A percentile compares a stretch with the other conserved stretches of the same genome.
These are phyloP conservation scores for Ifrita kowaldi DNA, from an alignment of 2,113 vertebrate genomes.

Conservation along the genomic window DNA sequence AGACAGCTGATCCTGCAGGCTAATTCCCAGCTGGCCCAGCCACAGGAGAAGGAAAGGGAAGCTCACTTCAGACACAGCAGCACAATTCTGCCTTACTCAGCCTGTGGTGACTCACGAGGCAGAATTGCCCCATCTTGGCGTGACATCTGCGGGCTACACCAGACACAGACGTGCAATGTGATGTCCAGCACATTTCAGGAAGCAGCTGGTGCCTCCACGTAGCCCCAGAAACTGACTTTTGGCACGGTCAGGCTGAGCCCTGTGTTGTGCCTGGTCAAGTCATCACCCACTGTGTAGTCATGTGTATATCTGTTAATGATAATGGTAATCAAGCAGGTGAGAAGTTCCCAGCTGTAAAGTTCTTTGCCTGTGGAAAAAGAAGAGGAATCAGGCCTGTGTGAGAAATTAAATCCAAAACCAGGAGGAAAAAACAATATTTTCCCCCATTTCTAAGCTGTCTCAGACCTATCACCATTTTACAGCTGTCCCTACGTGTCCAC, in stretches of 20 bases:
- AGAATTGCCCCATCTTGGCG: not conserved
- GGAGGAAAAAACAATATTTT: accelerated
- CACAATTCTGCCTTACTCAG: not conserved
- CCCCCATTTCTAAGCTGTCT: not conserved
- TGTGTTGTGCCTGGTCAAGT: accelerated
- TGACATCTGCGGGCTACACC: not conserved
- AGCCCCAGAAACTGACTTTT: not conserved
- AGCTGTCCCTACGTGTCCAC: accelerated
- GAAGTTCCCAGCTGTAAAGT: not conserved
- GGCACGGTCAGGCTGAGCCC: accelerated
- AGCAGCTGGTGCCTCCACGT: not conserved
- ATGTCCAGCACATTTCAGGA: not conserved
- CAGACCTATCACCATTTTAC: not conserved
- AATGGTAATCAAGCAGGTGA: not conserved
- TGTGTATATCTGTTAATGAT: too few species aligned
- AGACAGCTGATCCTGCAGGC: not conserved
- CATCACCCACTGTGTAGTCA: not conserved
- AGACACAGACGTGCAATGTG: not conserved
- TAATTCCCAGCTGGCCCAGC: not conserved
- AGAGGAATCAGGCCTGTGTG: not conserved
- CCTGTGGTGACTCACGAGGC: not conserved
- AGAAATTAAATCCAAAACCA: not conserved
- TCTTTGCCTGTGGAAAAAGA: not conserved
- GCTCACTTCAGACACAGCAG: not conserved
- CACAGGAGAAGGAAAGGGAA: not conserved